phyloP scores from a whole-genome alignment of 2,888 invertebrate genomes.

The Heliconius cydno region DNA sequence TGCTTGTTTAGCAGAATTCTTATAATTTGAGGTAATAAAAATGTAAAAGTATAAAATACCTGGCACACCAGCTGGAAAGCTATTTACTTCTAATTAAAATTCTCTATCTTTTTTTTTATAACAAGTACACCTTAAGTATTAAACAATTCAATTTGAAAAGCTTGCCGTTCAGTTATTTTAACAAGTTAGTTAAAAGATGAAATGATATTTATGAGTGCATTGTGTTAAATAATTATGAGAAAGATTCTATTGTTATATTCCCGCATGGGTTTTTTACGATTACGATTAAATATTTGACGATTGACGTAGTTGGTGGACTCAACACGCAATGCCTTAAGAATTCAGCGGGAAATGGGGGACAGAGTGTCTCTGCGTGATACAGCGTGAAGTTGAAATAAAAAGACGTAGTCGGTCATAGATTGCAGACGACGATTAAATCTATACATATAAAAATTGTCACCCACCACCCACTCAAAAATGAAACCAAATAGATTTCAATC shows the following conservation, averaged over 20 bases:
- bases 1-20: neutral
- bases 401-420: too few relatives aligned
- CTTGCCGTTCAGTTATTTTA: constrained; percentile 27
- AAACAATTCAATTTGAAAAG: constrained; percentile 19
- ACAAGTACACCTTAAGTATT: constrained; percentile 11
- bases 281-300: neutral
- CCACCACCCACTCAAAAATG: too few relatives aligned
- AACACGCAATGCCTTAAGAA: too few relatives aligned
- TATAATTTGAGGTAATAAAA: constrained; percentile 9
- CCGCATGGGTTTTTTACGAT: too few relatives aligned
- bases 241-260: neutral
- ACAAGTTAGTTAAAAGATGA: constrained; percentile 21
- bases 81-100: constrained; percentile 35
- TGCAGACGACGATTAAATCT: too few relatives aligned
- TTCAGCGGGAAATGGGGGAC: too few relatives aligned
- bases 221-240: neutral
- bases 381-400: too few relatives aligned
- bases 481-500: too few relatives aligned
- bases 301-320: too few relatives aligned
- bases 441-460: too few relatives aligned
- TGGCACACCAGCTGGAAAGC: constrained; percentile 10
- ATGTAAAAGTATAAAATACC: constrained; percentile 8
- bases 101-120: constrained; percentile 15
- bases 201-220: neutral
- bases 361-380: too few relatives aligned